Evolutionary conservation across 2,888 invertebrate species (phyloP), one percentile per base, ranked within the genome.

Genomic region (Chaetogeoica ovagalla): DNA sequence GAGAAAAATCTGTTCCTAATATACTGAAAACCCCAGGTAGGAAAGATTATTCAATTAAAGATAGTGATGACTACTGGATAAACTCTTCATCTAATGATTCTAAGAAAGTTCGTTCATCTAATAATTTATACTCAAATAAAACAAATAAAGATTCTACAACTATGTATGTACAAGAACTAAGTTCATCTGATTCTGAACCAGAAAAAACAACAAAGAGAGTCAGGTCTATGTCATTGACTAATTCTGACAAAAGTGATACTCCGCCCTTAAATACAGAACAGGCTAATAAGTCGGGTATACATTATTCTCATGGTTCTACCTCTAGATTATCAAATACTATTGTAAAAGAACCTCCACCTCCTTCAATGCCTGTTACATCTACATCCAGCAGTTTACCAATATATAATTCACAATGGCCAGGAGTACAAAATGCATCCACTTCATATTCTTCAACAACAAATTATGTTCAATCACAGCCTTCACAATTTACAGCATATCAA

Each of bases 241-340:
- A 79, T 57, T 79, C 79, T 55, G 79, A 79, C 39, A 79, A 79
- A 71, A 79, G 63, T 79, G 79, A 79, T 63, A 79, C 79, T 60
- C 79, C 79, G 17, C 62, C 62, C 9, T 55, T 70, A 65, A 70
- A 55, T 63, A 19, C 17, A 11, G 79, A 79, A 79, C 62, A 63
- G 15, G 43, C 79, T 19, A 71, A 55, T 23, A 79, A 79, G 71
- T 43, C 39, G 43, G 70, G 62, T 39, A 63, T 17, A 39, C 60
- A 39, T 0, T 63, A 63, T 57, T 63, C 79, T 63, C 79, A 71
- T 57, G 17, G 43, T 52, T n/a, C 77, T 55, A 30, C 30, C 30
- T 70, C 70, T 55, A 79, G 62, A 63, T 39, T 2, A 2, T 55
- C 63, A 39, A 70, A 55, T 55, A 23, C 52, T 21, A 4, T 62